Evolutionary conservation across 2,888 invertebrate species (phyloP).

Genomic region (Drosophila helvetica): DNA sequence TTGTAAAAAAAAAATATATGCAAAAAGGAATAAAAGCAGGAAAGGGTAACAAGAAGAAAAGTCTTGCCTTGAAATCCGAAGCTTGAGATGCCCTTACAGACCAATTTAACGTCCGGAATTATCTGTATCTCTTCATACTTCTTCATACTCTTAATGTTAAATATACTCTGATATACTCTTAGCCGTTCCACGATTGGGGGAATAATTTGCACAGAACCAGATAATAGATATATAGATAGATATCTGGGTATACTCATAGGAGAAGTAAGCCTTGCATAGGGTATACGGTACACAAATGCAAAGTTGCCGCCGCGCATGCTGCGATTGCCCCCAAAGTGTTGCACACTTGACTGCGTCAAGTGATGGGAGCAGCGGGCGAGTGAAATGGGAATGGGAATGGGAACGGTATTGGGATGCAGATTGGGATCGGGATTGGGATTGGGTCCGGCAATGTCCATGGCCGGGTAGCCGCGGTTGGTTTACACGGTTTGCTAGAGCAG

Average conservation of each 20-base stretch:
- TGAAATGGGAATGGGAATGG: conserved; percentile 7
- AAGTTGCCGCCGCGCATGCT: conserved; percentile 49
- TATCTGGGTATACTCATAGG: too few species aligned
- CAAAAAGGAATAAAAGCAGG: not conserved
- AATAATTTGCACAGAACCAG: too few species aligned
- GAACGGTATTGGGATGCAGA: conserved; percentile 18
- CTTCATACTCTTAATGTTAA: too few species aligned
- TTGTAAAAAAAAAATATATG: not conserved
- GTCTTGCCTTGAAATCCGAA: not conserved
- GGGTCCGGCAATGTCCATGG: conserved; percentile 15
- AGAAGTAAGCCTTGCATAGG: not conserved
- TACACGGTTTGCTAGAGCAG: conserved; percentile 45
- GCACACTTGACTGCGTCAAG: conserved; percentile 72
- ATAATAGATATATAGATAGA: too few species aligned
- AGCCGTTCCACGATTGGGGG: too few species aligned
- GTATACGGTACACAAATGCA: conserved; percentile 51
- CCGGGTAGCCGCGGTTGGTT: conserved; percentile 29
- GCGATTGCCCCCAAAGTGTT: conserved; percentile 56
- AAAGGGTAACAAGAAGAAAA: not conserved
- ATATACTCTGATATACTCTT: too few species aligned
- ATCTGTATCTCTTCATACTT: too few species aligned
- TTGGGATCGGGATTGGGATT: conserved; percentile 10
- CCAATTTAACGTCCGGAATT: too few species aligned
- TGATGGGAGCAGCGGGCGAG: conserved; percentile 27
- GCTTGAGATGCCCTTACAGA: not conserved